Conservation (phyloP, 1,140 invertebrate species). For the Neodiprion fabricii region DNA sequence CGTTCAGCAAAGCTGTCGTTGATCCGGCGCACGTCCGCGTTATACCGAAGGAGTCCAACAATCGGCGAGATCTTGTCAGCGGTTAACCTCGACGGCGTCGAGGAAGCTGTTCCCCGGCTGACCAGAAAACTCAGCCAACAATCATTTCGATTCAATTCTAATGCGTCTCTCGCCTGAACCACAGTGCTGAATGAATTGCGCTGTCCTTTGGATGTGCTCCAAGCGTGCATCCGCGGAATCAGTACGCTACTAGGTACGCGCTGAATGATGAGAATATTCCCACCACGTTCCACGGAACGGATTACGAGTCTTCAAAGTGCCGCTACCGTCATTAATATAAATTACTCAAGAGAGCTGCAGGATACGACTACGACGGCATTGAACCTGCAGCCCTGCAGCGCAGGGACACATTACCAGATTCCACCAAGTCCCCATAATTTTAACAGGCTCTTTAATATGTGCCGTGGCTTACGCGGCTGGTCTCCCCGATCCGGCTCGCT, state of each 20-base stretch:
- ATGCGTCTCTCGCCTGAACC: conserved; percentile 17
- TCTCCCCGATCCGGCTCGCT: background rate
- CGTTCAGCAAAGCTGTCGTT: background rate
- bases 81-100: background rate
- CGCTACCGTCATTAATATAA: conserved; percentile 47
- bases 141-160: conserved; percentile 46
- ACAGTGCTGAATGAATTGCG: background rate
- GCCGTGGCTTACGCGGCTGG: conserved; percentile 49
- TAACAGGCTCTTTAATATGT: conserved; percentile 55
- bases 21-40: background rate
- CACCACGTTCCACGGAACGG: conserved; percentile 44
- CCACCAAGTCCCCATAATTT: conserved; percentile 58
- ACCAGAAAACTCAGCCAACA: background rate
- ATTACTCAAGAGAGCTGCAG: conserved; percentile 33
- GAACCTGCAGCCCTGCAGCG: conserved; percentile 21
- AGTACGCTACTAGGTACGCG: conserved; percentile 12
- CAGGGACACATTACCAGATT: conserved; percentile 47
- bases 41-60: background rate
- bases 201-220: background rate
- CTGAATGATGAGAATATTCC: conserved; percentile 57
- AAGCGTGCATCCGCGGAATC: background rate
- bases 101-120: background rate
- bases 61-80: background rate
- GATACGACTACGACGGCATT: conserved; percentile 12
- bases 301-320: conserved; percentile 41